phyloP scores from a whole-genome alignment of 2,888 invertebrate genomes.

The Perizoma flavofasciatum region DNA sequence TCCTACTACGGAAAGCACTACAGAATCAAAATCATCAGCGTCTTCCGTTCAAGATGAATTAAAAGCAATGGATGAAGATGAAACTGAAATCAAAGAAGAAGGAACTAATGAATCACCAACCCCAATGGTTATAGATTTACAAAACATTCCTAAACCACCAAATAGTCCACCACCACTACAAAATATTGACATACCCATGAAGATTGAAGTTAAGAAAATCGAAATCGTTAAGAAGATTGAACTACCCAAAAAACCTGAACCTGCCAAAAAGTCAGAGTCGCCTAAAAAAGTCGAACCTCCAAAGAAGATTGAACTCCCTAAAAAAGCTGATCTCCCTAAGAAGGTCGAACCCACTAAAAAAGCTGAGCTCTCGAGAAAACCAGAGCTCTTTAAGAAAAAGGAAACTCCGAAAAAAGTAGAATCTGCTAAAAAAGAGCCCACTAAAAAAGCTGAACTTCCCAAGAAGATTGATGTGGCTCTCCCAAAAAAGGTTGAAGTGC shows the following conservation, averaged over 20 bases:
- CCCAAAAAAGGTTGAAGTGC: slow-evolving; percentile 36
- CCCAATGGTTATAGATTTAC: slow-evolving; percentile 32
- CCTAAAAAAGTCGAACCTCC: slow-evolving; percentile 40
- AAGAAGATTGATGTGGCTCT: slow-evolving; percentile 42
- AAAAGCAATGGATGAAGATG: slow-evolving; percentile 43
- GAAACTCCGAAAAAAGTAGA: slow-evolving; percentile 41
- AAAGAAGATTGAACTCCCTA: slow-evolving; percentile 43
- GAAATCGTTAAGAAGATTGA: slow-evolving; percentile 35
- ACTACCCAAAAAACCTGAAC: slow-evolving; percentile 44
- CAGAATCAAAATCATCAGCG: slow-evolving; percentile 51
- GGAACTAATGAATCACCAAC: slow-evolving; percentile 35
- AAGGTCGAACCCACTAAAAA: slow-evolving; percentile 22
- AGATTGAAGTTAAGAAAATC: slow-evolving; percentile 20
- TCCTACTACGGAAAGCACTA: slow-evolving; percentile 48
- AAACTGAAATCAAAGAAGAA: slow-evolving; percentile 48
- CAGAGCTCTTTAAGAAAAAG: slow-evolving; percentile 34
- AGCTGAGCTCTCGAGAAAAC: slow-evolving; percentile 16
- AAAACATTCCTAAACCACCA: slow-evolving; percentile 58
- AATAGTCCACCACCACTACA: slow-evolving; percentile 57
- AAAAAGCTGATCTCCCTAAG: slow-evolving; percentile 15
- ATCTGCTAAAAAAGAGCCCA: slow-evolving; percentile 29
- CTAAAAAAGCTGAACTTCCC: slow-evolving; percentile 43
- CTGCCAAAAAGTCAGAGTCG: slow-evolving; percentile 36
- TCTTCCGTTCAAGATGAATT: slow-evolving; percentile 34
- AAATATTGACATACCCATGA: slow-evolving; percentile 26